phyloP scores from a whole-genome alignment of 1,140 invertebrate genomes.

The Orius laevigatus region DNA sequence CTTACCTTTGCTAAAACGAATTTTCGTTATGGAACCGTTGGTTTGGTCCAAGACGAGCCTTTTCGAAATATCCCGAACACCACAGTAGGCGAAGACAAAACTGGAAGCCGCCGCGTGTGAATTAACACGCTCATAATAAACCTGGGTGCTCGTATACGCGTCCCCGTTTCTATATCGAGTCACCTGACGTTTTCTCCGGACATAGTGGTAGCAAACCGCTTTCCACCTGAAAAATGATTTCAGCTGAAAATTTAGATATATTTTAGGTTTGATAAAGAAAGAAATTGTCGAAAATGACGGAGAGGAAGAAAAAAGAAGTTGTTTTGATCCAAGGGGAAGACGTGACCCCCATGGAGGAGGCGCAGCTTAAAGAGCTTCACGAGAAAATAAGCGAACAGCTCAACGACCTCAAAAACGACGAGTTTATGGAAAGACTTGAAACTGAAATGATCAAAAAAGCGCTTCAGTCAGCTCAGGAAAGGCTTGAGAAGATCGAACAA shows the following conservation, averaged over 20 bases:
- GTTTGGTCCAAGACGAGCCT: conserved; percentile 45
- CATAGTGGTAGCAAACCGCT: conserved; percentile 73
- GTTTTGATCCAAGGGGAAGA: not conserved
- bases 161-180: conserved; percentile 67
- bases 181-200: conserved; percentile 54
- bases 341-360: not conserved
- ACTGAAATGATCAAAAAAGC: no score
- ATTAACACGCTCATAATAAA: conserved; percentile 73
- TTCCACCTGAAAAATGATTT: conserved; percentile 41
- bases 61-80: conserved; percentile 64
- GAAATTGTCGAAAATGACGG: not conserved
- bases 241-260: not conserved
- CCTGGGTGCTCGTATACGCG: conserved; percentile 63
- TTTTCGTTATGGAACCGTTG: conserved; percentile 54
- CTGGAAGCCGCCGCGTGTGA: conserved; percentile 59
- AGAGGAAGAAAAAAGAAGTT: not conserved
- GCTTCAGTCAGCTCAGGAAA: no score
- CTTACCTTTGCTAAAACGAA: conserved; percentile 53
- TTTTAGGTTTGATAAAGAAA: no score
- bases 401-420: no score
- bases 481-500: no score
- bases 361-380: not conserved
- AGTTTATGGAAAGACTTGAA: no score
- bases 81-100: conserved; percentile 63
- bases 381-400: not conserved